Evolutionary conservation across 1,140 invertebrate species (phyloP).

Genomic region (Leucophenga varia): DNA sequence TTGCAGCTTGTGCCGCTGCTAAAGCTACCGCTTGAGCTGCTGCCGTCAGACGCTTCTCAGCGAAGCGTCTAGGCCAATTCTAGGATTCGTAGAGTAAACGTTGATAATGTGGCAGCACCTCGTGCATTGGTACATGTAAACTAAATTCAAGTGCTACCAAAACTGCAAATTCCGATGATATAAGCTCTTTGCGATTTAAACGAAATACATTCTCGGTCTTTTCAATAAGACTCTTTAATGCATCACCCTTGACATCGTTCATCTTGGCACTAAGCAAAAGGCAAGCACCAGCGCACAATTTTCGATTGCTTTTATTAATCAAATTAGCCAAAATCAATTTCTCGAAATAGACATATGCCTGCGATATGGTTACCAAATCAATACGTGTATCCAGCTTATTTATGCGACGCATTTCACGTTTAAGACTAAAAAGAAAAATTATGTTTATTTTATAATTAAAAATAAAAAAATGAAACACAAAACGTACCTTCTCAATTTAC

Average conservation of each 20-base stretch:
- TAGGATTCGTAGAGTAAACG: constrained; percentile 84
- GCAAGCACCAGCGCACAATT: constrained; percentile 93
- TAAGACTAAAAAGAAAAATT: constrained; percentile 62
- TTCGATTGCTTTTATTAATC: constrained; percentile 94
- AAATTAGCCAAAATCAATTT: constrained; percentile 89
- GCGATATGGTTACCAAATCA: constrained; percentile 89
- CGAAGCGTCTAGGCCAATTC: constrained; percentile 50
- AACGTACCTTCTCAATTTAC: constrained; percentile 89
- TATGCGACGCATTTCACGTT: constrained; percentile 93
- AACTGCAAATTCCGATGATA: constrained; percentile 91
- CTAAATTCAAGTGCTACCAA: constrained; percentile 93
- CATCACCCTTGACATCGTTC: constrained; percentile 92
- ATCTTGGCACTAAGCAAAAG: constrained; percentile 92
- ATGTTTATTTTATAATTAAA: constrained; percentile 57
- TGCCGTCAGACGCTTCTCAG: constrained; percentile 32
- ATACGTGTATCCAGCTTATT: constrained; percentile 80
- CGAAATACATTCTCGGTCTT: constrained; percentile 88
- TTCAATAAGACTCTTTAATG: constrained; percentile 84
- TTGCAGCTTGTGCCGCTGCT: constrained; percentile 25
- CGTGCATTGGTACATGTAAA: constrained; percentile 85
- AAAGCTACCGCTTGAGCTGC: constrained; percentile 39
- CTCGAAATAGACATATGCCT: constrained; percentile 97
- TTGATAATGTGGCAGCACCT: constrained; percentile 94
- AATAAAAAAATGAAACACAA: neutral
- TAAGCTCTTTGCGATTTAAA: constrained; percentile 86